These are phyloP conservation scores for Sibirionetta formosa DNA, from an alignment of 2,797 vertebrate species.

Conservation along the genomic window DNA sequence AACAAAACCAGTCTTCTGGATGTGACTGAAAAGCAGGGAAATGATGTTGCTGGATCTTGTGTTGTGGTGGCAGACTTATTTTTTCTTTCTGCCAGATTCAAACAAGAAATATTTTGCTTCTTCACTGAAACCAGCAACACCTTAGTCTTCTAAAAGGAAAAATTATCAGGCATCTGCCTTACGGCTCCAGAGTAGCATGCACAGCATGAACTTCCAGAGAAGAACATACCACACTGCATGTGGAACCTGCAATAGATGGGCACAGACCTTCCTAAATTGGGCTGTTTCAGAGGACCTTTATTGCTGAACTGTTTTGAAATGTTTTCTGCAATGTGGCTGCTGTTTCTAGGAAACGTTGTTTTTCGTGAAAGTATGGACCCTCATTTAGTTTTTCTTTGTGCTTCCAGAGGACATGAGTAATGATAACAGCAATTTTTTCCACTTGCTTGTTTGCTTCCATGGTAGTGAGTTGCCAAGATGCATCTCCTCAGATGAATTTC, in stretches of 20 bases:
- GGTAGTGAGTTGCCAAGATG: background rate
- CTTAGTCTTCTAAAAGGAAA: background rate
- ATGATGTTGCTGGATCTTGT: background rate
- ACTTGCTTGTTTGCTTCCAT: background rate
- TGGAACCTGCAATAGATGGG: background rate
- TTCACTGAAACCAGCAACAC: background rate
- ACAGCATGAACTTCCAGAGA: background rate
- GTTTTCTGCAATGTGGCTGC: fast-evolving
- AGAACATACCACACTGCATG: fast-evolving
- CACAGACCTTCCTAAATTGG: background rate
- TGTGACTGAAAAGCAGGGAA: background rate
- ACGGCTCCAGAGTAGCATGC: background rate
- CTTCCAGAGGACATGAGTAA: fast-evolving
- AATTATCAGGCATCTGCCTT: fast-evolving
- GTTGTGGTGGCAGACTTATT: background rate
- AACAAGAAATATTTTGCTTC: background rate
- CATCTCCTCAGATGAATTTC: fast-evolving
- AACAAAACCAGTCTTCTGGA: background rate
- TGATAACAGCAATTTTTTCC: background rate
- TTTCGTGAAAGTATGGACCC: fast-evolving
- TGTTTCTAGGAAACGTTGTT: background rate
- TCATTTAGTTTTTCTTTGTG: background rate
- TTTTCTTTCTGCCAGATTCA: background rate
- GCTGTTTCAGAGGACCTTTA: background rate
- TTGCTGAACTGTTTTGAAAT: background rate